Evolutionary conservation across 2,113 vertebrate species (phyloP).

Genomic region (Haliaeetus leucogaster): DNA sequence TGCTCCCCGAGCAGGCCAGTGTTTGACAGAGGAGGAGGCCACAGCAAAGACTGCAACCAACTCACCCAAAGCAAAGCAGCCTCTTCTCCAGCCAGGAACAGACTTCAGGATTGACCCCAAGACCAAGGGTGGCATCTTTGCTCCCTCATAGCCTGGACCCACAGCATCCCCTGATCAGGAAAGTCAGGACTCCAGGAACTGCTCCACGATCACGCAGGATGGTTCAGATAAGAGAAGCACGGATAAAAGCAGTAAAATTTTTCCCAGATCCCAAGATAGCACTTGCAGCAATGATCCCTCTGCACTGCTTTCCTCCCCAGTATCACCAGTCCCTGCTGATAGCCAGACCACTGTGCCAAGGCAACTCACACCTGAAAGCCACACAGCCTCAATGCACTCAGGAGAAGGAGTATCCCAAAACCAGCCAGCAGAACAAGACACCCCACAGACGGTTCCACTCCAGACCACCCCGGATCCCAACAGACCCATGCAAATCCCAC

Average conservation of each 20-base stretch:
- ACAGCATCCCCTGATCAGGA: background rate
- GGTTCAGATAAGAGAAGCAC: background rate
- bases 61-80: background rate
- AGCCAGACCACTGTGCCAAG: background rate
- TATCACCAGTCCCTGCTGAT: background rate
- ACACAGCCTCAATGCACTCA: background rate
- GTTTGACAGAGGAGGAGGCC: background rate
- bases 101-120: background rate
- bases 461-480: background rate
- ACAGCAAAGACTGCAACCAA: background rate
- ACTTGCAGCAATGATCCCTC: background rate
- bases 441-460: background rate
- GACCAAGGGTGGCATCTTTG: background rate
- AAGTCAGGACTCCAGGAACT: background rate
- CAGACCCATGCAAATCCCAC: background rate
- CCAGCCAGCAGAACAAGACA: background rate
- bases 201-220: background rate
- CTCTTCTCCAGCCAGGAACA: background rate
- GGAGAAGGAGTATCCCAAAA: background rate
- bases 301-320: background rate
- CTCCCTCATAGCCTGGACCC: background rate
- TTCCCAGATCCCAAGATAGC: background rate
- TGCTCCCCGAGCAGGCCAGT: background rate
- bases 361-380: background rate
- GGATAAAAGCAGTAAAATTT: background rate